Conservation (phyloP, 2,888 invertebrate species). For the Trissolcus brochymenae region DNA sequence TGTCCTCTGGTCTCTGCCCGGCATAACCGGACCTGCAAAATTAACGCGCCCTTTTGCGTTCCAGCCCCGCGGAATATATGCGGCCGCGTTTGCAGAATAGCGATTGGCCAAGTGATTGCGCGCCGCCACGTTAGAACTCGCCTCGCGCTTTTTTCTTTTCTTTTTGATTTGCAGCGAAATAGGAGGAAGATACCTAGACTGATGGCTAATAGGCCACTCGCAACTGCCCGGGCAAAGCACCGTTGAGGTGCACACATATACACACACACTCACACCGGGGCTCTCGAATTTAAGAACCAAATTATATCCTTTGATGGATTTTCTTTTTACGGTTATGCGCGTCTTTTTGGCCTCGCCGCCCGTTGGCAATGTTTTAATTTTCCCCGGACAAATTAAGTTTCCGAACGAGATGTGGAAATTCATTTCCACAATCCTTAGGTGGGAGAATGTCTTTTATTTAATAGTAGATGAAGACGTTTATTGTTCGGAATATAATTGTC, state of each 20-base stretch:
- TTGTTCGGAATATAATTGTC: conserved; percentile 50
- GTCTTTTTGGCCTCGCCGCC: conserved; percentile 31
- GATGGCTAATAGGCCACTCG: conserved; percentile 42
- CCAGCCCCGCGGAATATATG: conserved; percentile 65
- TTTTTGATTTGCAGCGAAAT: conserved; percentile 14
- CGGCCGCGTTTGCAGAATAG: conserved; percentile 70
- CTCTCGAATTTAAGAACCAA: conserved; percentile 50
- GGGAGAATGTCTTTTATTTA: conserved; percentile 37
- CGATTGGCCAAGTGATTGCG: conserved; percentile 64
- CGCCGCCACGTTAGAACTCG: conserved; percentile 41
- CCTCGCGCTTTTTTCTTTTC: conserved; percentile 3
- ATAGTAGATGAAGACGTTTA: conserved; percentile 49
- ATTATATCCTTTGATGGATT: conserved; percentile 53
- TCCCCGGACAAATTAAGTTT: conserved; percentile 43
- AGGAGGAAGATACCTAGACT: conserved; percentile 17
- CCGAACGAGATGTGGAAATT: conserved; percentile 42
- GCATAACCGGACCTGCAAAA: conserved; percentile 69
- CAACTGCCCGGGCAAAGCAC: conserved; percentile 28
- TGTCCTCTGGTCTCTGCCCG: conserved; percentile 68
- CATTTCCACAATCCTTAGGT: conserved; percentile 4
- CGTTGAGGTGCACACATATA: conserved; percentile 14
- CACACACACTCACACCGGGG: neutral
- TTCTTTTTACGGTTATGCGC: conserved; percentile 30
- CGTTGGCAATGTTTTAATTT: conserved; percentile 40
- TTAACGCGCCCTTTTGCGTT: conserved; percentile 63